phyloP scores from a whole-genome alignment of 2,113 vertebrate species.

The Onychostruthus taczanowskii region DNA sequence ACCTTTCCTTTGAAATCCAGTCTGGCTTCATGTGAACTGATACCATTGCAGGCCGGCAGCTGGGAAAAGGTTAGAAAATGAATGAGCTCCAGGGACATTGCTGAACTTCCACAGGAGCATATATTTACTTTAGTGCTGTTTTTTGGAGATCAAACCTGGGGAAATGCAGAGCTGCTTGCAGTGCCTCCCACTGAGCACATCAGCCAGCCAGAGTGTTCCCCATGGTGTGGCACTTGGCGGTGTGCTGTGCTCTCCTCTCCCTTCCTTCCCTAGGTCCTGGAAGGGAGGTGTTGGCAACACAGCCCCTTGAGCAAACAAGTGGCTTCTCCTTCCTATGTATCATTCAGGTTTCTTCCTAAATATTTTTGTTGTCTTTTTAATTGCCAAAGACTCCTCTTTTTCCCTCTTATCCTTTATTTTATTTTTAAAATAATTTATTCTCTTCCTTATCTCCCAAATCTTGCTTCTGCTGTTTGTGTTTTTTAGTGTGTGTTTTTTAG shows the following conservation, averaged over 20 bases:
- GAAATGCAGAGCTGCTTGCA: not conserved
- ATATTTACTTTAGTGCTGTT: slow-evolving; percentile 54
- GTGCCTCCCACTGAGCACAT: not conserved
- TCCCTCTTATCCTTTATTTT: not conserved
- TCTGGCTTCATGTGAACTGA: slow-evolving; percentile 67
- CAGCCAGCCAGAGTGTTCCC: not conserved
- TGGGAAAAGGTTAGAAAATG: slow-evolving; percentile 71
- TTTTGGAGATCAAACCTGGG: not conserved
- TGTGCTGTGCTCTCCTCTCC: not conserved
- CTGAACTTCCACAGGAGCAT: slow-evolving; percentile 50
- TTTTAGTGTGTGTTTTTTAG: not conserved
- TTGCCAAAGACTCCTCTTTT: not conserved
- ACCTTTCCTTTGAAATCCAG: slow-evolving; percentile 73
- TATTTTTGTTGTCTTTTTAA: not conserved
- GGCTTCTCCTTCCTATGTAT: not conserved
- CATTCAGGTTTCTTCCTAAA: not conserved
- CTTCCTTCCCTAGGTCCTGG: not conserved
- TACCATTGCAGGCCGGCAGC: slow-evolving; percentile 64
- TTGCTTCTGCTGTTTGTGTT: not conserved
- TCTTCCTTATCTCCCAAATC: not conserved
- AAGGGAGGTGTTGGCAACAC: not conserved
- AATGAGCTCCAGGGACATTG: slow-evolving; percentile 62
- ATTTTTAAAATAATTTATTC: not conserved
- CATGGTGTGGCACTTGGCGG: fast-evolving
- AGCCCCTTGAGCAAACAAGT: not conserved